phyloP scores from a whole-genome alignment of 2,113 vertebrate genomes.

The Cynocephalus volans region DNA sequence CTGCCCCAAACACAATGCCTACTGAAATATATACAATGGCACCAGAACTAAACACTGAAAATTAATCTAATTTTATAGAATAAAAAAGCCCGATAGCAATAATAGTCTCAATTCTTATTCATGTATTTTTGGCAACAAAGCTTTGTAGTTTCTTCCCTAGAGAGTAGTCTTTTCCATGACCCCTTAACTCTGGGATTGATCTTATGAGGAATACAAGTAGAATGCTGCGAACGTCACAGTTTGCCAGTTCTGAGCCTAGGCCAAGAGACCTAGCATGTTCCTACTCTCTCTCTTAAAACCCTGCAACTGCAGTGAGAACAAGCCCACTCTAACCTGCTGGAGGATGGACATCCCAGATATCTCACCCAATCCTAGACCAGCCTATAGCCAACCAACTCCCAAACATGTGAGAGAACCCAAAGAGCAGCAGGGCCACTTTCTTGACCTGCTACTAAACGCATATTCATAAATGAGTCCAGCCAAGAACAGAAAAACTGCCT shows the following conservation, averaged over 20 bases:
- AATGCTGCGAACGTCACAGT: neutral
- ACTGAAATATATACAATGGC: neutral
- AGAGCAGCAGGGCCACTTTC: neutral
- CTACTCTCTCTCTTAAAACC: neutral
- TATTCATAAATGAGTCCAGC: neutral
- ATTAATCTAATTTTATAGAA: slow-evolving; percentile 12
- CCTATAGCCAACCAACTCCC: neutral
- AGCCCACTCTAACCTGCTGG: neutral
- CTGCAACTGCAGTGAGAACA: neutral
- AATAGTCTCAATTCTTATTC: neutral
- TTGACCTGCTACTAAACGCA: neutral
- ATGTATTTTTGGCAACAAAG: neutral
- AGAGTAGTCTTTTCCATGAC: neutral
- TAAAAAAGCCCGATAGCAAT: neutral
- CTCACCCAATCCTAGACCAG: neutral
- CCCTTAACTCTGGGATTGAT: neutral
- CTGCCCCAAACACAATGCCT: neutral
- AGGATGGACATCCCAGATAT: neutral
- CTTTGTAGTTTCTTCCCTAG: neutral
- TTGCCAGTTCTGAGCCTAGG: neutral
- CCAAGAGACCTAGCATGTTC: neutral
- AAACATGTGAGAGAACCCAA: neutral
- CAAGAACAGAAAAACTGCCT: neutral
- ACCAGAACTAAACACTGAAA: slow-evolving; percentile 35
- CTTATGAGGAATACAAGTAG: neutral